phyloP scores from a whole-genome alignment of 1,140 invertebrate species.

The Tetragnatha versicolor region DNA sequence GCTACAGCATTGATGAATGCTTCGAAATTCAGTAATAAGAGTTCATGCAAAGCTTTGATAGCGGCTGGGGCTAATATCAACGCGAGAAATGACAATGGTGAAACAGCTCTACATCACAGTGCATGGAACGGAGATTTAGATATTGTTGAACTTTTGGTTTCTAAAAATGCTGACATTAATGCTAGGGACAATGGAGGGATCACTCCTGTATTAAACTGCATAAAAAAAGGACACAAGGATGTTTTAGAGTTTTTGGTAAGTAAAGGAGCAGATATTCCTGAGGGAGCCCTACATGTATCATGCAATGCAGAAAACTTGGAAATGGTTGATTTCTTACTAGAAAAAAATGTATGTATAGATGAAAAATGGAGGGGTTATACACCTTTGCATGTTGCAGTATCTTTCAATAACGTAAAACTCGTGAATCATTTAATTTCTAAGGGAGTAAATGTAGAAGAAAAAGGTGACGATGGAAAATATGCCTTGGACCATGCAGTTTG shows the following conservation, averaged over 20 bases:
- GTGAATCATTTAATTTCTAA: background rate
- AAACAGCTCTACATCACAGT: background rate
- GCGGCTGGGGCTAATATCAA: background rate
- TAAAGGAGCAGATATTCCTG: background rate
- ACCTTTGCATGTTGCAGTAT: background rate
- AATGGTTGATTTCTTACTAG: slow-evolving; percentile 86
- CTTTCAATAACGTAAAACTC: background rate
- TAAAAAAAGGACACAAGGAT: background rate
- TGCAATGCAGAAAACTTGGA: slow-evolving; percentile 86
- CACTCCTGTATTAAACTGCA: background rate
- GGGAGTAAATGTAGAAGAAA: no score
- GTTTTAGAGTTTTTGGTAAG: background rate
- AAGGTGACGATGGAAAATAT: no score
- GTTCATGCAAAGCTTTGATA: background rate
- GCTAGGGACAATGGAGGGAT: background rate
- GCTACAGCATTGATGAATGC: background rate
- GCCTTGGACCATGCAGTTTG: no score
- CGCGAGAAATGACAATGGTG: background rate
- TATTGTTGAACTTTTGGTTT: background rate
- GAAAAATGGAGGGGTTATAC: slow-evolving; percentile 64
- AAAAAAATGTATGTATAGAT: slow-evolving; percentile 81
- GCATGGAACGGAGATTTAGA: background rate
- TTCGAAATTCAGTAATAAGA: background rate
- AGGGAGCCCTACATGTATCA: background rate
- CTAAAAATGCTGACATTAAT: background rate